phyloP scores from a whole-genome alignment of 1,140 invertebrate genomes.

The Myzus persicae region DNA sequence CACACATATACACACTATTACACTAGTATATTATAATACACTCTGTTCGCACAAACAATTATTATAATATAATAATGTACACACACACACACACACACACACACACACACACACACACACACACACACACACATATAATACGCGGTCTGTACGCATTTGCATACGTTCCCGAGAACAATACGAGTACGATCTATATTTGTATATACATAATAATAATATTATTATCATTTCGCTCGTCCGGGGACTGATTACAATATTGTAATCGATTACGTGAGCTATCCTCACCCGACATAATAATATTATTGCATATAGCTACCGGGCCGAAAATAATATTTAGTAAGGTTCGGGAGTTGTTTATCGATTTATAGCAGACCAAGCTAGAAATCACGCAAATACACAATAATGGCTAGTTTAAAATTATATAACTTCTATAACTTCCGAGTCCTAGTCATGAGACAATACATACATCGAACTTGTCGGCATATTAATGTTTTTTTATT shows the following conservation, averaged over 20 bases:
- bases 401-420: too few relatives aligned
- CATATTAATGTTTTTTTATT: too few relatives aligned
- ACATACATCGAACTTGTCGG: too few relatives aligned
- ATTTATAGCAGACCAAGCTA: too few relatives aligned
- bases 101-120: neutral
- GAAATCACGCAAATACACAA: too few relatives aligned
- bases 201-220: neutral
- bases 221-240: neutral
- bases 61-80: neutral
- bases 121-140: neutral
- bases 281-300: neutral
- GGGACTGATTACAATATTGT: neutral
- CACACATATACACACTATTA: too few relatives aligned
- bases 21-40: neutral
- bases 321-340: too few relatives aligned
- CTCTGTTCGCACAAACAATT: neutral
- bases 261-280: neutral
- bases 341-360: too few relatives aligned
- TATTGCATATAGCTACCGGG: too few relatives aligned
- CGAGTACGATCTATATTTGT: neutral
- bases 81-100: neutral
- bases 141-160: neutral
- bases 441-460: too few relatives aligned
- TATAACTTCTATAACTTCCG: too few relatives aligned
- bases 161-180: constrained; percentile 24